Evolutionary conservation across 2,113 vertebrate species (phyloP), one percentile per base, ranked within the genome.

Genomic region (Rhinoptilus africanus): DNA sequence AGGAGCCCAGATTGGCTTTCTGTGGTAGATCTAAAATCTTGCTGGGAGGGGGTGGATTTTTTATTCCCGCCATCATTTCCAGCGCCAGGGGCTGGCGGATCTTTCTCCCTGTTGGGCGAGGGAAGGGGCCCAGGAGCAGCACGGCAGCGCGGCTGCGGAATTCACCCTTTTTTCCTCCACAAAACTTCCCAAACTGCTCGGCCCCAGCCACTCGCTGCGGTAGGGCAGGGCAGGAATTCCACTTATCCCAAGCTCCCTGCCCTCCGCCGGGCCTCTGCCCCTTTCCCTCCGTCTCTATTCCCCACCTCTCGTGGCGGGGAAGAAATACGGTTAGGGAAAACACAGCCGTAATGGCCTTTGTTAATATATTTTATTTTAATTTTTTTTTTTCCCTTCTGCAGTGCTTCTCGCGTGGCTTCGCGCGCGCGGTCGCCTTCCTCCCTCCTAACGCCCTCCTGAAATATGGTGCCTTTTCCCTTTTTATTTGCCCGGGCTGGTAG

Each of bases 1-100:
- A 79, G 81, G 69, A 95, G 47, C 84, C 54, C 79, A 8, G 51
- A 67, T 20, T 96, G 60, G 67, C 50, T 82, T 92, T 85, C 60
- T 74, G 66, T 76, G 71, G 81, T 76, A 50, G 73, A 97, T 66
- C 82, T 54, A 53, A 71, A 94, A 23, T 7, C 19, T 56, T 20
- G 14, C 3, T 11, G 28, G 23, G 9, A 30, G 5, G 27, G 28
- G 41, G 9, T 11, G 14, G 8, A 9, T 18, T 57, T 74, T 50
- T 69, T n/a, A 28, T 4, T 7, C 15, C 9, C 8, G 7, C n/a
- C 35, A 14, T 23, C 48, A 23, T 39, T 66, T 43, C 10, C 32
- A 19, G 60, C 35, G 5, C 10, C 35, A 4, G 34, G 51, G n/a
- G 16, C 43, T 86, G 34, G 3, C 15, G 2, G 2, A 57, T 60